These are phyloP conservation scores for Aptenodytes forsteri DNA, from an alignment of 2,113 vertebrate species.

Conservation along the genomic window DNA sequence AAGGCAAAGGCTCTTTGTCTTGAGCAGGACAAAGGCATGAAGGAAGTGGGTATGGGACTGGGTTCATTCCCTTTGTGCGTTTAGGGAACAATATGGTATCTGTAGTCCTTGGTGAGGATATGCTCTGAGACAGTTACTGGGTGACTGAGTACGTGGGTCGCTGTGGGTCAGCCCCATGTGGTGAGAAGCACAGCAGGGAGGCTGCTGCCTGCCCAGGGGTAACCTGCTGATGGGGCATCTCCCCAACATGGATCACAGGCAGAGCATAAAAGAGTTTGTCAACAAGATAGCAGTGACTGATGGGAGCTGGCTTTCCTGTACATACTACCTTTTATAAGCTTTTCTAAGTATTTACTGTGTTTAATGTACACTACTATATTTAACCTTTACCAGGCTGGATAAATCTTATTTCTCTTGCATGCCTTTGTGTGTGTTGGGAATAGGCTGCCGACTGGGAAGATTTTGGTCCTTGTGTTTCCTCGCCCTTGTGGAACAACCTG, in stretches of 20 bases:
- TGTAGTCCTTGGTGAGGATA: not conserved
- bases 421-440: not conserved
- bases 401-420: not conserved
- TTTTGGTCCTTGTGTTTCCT: not conserved
- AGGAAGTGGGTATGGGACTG: rapidly evolving
- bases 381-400: not conserved
- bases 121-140: not conserved
- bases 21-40: not conserved
- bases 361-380: not conserved
- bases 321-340: not conserved
- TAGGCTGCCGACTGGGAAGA: not conserved
- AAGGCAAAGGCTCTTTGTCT: not conserved
- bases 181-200: not conserved
- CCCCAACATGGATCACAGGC: rapidly evolving
- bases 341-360: not conserved
- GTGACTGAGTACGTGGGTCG: not conserved
- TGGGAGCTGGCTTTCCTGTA: not conserved
- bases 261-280: not conserved
- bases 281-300: not conserved
- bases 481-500: not conserved
- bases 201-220: not conserved
- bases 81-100: not conserved
- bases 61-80: not conserved
- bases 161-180: not conserved
- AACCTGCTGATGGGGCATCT: not conserved